Percentiles rank a stretch among this genome's conserved stretches.
Evolutionary conservation across 2,888 invertebrate species (phyloP).

Genomic region (Abrostola triplasia): DNA sequence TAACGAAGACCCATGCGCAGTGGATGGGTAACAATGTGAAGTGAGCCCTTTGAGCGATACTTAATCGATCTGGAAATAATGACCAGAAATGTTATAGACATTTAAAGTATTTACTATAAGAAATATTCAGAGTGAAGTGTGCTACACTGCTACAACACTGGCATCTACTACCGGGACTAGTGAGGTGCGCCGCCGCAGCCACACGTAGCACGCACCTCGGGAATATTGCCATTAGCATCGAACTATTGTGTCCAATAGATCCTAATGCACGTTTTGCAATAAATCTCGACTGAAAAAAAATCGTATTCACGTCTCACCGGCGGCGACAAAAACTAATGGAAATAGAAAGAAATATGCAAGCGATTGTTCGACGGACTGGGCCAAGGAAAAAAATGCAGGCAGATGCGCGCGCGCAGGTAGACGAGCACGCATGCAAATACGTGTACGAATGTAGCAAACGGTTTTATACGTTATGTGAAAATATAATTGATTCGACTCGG

Average conservation of each 20-base stretch:
- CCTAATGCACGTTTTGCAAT: slow-evolving; percentile 63
- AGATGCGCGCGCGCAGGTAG: slow-evolving; percentile 76
- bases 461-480: slow-evolving; percentile 12
- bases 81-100: no score
- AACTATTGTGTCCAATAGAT: slow-evolving; percentile 40
- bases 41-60: not conserved
- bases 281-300: slow-evolving; percentile 72
- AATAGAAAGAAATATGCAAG: slow-evolving; percentile 72
- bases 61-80: not conserved
- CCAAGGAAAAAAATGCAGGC: slow-evolving; percentile 60
- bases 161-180: not conserved
- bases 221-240: slow-evolving; percentile 35
- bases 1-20: not conserved
- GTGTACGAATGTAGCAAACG: slow-evolving; percentile 9
- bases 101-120: not conserved
- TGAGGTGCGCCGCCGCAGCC: slow-evolving; percentile 12
- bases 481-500: slow-evolving; percentile 11
- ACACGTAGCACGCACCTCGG: slow-evolving; percentile 18
- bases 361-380: slow-evolving; percentile 67
- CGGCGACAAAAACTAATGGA: slow-evolving; percentile 64
- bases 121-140: not conserved
- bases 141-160: not conserved
- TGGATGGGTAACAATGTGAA: not conserved
- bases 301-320: slow-evolving; percentile 64
- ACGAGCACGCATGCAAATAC: slow-evolving; percentile 68